Evolutionary conservation across 1,140 invertebrate species (phyloP).

Genomic region (Heliothis subflexa): DNA sequence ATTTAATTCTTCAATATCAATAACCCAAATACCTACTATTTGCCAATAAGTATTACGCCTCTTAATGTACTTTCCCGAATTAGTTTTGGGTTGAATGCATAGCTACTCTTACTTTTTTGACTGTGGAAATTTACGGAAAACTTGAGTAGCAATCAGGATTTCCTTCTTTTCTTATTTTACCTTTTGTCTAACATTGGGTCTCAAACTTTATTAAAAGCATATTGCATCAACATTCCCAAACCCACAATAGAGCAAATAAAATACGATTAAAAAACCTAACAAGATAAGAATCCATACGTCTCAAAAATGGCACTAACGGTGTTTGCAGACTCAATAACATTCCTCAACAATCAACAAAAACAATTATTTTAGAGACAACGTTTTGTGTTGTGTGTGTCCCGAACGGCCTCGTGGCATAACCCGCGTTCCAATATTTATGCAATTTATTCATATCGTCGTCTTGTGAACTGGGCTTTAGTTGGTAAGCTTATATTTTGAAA

Average conservation of each 20-base stretch:
- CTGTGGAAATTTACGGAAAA: no score
- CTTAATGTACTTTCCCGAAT: no score
- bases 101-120: no score
- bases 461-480: constrained; percentile 40
- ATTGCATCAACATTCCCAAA: background rate
- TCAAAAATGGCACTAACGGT: constrained; percentile 80
- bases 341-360: constrained; percentile 75
- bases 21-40: no score
- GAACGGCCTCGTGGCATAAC: constrained; percentile 71
- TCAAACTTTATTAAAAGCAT: background rate
- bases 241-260: background rate
- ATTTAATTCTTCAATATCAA: no score
- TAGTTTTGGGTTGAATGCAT: no score
- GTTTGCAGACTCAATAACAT: constrained; percentile 71
- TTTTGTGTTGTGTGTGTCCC: constrained; percentile 62
- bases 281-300: constrained; percentile 71
- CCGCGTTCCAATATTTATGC: constrained; percentile 81
- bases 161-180: no score
- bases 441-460: constrained; percentile 79
- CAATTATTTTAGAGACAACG: constrained; percentile 78
- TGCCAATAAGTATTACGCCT: no score
- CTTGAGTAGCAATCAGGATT: no score
- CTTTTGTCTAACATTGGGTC: background rate
- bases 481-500: background rate
- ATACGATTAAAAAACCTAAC: constrained; percentile 13